Evolutionary conservation across 1,140 invertebrate species (phyloP).

Genomic region (Globodera rostochiensis): DNA sequence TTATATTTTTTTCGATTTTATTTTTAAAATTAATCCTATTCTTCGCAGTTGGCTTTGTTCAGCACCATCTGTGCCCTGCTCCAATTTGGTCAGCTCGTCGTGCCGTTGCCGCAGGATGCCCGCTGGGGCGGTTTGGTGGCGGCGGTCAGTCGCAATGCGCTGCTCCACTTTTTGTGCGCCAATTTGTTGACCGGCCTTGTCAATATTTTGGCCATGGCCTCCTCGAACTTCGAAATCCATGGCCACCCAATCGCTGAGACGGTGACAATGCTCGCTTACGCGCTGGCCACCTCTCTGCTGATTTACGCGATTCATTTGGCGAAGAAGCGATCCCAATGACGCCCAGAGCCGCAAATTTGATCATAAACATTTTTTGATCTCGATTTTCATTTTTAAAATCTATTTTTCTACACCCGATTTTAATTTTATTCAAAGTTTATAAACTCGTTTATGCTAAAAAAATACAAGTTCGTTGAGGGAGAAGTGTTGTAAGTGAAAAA

Average conservation of each 20-base stretch:
- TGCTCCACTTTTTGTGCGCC: slow-evolving; percentile 40
- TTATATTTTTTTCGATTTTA: not conserved
- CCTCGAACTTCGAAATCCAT: slow-evolving; percentile 17
- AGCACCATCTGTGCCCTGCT: slow-evolving; percentile 15
- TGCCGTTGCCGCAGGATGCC: not conserved
- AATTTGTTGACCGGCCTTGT: slow-evolving; percentile 50
- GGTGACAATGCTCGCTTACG: slow-evolving; percentile 6
- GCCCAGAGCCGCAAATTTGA: not conserved
- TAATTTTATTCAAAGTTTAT: not conserved
- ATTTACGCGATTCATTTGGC: slow-evolving; percentile 6
- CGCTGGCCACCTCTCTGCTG: slow-evolving; percentile 19
- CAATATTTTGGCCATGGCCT: slow-evolving; percentile 13
- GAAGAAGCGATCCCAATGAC: not conserved
- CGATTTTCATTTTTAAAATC: not conserved
- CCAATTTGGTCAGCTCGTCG: slow-evolving; percentile 26
- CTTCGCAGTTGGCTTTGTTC: slow-evolving; percentile 14
- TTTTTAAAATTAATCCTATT: too few species aligned
- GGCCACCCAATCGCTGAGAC: not conserved
- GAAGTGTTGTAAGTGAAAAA: not conserved
- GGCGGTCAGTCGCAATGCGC: slow-evolving; percentile 45
- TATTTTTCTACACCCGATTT: not conserved
- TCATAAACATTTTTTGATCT: not conserved
- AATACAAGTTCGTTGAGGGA: not conserved
- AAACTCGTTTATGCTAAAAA: not conserved
- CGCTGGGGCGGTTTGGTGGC: slow-evolving; percentile 21